Evolutionary conservation across 2,888 invertebrate genomes (phyloP).

Genomic region (Pandemis heparana): DNA sequence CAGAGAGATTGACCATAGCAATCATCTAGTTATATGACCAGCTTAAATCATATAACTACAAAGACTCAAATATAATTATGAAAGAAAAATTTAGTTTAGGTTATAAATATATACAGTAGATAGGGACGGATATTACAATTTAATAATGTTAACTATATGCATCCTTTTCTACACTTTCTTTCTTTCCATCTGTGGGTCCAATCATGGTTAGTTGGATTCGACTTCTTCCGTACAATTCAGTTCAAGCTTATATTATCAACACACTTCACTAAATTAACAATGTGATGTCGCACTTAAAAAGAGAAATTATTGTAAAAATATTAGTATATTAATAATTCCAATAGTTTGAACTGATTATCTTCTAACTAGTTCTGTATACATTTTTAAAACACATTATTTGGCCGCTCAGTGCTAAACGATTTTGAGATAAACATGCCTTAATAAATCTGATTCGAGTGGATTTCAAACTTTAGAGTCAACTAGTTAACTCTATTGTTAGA

Average conservation of each 20-base stretch:
- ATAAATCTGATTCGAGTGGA: conserved; percentile 4
- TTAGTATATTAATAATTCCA: background rate
- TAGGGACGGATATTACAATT: too few relatives aligned
- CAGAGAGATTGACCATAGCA: background rate
- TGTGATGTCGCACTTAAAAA: background rate
- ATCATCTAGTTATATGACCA: background rate
- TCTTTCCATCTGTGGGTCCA: background rate
- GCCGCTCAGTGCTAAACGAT: background rate
- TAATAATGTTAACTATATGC: too few relatives aligned
- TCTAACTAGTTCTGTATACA: background rate
- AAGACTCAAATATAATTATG: background rate
- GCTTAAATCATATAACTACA: background rate
- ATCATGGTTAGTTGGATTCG: background rate
- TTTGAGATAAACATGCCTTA: background rate
- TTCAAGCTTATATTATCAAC: background rate
- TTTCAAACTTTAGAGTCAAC: background rate
- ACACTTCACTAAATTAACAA: background rate
- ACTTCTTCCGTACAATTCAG: background rate
- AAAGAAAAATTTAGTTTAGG: too few relatives aligned
- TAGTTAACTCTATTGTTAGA: background rate
- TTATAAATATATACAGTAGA: too few relatives aligned
- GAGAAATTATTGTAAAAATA: background rate
- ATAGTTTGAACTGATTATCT: background rate
- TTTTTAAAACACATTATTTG: conserved; percentile 5
- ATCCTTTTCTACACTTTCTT: background rate